These are phyloP conservation scores for Syngnathus scovelli DNA, from an alignment of 2,113 vertebrate species.

Conservation along the genomic window DNA sequence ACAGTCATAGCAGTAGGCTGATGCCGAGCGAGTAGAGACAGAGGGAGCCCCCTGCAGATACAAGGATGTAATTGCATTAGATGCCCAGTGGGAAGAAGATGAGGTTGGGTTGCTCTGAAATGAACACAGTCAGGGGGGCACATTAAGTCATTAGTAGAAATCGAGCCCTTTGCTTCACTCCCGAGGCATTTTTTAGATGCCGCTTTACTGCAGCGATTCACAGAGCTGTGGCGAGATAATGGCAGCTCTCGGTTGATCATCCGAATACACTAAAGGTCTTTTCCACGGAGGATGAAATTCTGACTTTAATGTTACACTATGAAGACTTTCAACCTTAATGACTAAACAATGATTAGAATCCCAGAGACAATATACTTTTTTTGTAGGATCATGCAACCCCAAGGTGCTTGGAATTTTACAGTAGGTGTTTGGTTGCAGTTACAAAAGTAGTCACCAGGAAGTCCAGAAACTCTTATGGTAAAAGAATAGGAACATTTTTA, in stretches of 20 bases:
- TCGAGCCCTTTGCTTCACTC: slow-evolving; percentile 38
- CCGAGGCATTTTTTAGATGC: slow-evolving; percentile 37
- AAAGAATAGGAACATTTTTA: neutral
- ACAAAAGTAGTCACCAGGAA: neutral
- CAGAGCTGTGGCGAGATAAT: slow-evolving; percentile 49
- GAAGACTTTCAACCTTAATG: neutral
- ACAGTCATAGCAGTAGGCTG: slow-evolving; percentile 16
- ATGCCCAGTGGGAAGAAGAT: slow-evolving; percentile 57
- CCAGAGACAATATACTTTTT: neutral
- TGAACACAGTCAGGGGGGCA: slow-evolving; percentile 55
- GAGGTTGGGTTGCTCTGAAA: slow-evolving; percentile 59
- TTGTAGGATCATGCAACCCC: neutral
- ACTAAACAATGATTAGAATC: neutral
- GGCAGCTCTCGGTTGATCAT: slow-evolving; percentile 25
- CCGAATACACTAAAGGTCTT: slow-evolving; percentile 14
- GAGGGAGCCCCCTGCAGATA: slow-evolving; percentile 71
- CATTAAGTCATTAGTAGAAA: slow-evolving; percentile 54
- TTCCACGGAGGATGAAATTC: neutral
- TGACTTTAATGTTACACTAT: slow-evolving; percentile 1
- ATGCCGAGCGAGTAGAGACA: slow-evolving; percentile 23
- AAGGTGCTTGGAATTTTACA: neutral
- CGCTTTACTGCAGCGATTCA: slow-evolving; percentile 27
- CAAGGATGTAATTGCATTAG: slow-evolving; percentile 71
- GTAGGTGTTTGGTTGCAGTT: neutral
- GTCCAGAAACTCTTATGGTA: neutral